These are phyloP conservation scores for Leucoraja ocellata DNA, from an alignment of 2,797 vertebrate species.

Conservation along the genomic window DNA sequence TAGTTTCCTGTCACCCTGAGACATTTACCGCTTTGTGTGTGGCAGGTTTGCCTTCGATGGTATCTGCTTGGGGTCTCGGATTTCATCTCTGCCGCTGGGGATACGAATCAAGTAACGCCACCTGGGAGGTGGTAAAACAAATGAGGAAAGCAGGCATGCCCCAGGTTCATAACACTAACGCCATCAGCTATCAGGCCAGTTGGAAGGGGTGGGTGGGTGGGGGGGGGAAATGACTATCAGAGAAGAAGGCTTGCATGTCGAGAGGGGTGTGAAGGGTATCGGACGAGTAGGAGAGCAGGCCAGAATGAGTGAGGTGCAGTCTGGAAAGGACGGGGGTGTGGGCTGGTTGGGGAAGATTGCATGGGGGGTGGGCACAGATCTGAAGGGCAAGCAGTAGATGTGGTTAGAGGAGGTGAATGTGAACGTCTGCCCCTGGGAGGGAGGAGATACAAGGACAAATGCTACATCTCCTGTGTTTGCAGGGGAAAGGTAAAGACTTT, in stretches of 20 bases:
- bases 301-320: background rate
- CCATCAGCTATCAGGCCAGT: background rate
- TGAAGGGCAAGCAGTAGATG: background rate
- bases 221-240: background rate
- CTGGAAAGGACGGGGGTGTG: background rate
- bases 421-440: too few relatives aligned
- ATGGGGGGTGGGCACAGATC: background rate
- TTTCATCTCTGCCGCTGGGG: slow-evolving; percentile 89
- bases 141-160: slow-evolving; percentile 75
- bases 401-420: too few relatives aligned
- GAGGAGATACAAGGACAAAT: too few relatives aligned
- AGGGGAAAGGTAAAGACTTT: too few relatives aligned
- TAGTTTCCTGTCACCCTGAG: background rate
- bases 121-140: slow-evolving; percentile 68
- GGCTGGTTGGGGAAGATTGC: background rate
- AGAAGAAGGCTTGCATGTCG: background rate
- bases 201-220: too few relatives aligned
- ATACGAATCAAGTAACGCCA: slow-evolving; percentile 64
- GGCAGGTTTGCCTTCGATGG: slow-evolving; percentile 71
- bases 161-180: slow-evolving; percentile 58
- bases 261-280: background rate
- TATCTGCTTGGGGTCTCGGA: slow-evolving; percentile 74
- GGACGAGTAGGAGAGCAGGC: background rate
- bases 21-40: background rate
- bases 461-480: too few relatives aligned